These are phyloP conservation scores for Siderastrea siderea DNA, from an alignment of 92 coral and sea anemone genomes.

Conservation along the genomic window DNA sequence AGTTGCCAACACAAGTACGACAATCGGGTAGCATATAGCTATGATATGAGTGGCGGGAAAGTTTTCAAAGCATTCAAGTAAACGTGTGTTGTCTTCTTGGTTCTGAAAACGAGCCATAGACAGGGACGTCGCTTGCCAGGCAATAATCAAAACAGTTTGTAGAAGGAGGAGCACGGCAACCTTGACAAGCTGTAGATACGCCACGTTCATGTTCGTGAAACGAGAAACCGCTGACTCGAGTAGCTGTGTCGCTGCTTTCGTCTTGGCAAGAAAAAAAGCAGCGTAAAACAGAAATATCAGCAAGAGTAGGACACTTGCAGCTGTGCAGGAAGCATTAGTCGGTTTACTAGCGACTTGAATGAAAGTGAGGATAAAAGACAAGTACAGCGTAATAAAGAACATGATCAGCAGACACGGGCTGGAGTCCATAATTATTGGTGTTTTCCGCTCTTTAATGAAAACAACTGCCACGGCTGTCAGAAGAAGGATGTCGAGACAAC, in stretches of 20 bases:
- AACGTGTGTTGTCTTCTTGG: slow-evolving; percentile 77
- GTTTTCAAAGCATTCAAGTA: slow-evolving; percentile 81
- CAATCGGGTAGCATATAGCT: slow-evolving; percentile 76
- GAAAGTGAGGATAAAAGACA: slow-evolving; percentile 70
- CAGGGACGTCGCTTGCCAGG: slow-evolving; percentile 74
- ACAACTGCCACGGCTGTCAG: slow-evolving; percentile 62
- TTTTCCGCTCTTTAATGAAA: slow-evolving; percentile 58
- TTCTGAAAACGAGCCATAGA: slow-evolving; percentile 72
- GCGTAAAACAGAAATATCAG: slow-evolving; percentile 66
- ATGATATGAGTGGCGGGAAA: slow-evolving; percentile 78
- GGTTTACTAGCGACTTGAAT: slow-evolving; percentile 70
- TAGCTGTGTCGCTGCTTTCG: slow-evolving; percentile 69
- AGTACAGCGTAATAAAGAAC: slow-evolving; percentile 63
- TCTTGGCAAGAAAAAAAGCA: slow-evolving; percentile 81
- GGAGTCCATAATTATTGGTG: slow-evolving; percentile 82
- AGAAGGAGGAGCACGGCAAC: slow-evolving; percentile 63
- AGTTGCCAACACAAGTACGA: slow-evolving; percentile 83
- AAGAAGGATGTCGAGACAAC: slow-evolving; percentile 74
- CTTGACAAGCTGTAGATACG: slow-evolving; percentile 52
- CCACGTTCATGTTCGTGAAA: slow-evolving; percentile 55
- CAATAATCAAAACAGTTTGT: slow-evolving; percentile 74
- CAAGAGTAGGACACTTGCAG: slow-evolving; percentile 56
- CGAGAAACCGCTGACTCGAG: slow-evolving; percentile 77
- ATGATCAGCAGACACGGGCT: slow-evolving; percentile 59
- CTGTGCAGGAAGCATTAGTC: slow-evolving; percentile 68